These are phyloP conservation scores for Triplophysa rosa DNA, from an alignment of 2,113 vertebrate species.

Conservation along the genomic window DNA sequence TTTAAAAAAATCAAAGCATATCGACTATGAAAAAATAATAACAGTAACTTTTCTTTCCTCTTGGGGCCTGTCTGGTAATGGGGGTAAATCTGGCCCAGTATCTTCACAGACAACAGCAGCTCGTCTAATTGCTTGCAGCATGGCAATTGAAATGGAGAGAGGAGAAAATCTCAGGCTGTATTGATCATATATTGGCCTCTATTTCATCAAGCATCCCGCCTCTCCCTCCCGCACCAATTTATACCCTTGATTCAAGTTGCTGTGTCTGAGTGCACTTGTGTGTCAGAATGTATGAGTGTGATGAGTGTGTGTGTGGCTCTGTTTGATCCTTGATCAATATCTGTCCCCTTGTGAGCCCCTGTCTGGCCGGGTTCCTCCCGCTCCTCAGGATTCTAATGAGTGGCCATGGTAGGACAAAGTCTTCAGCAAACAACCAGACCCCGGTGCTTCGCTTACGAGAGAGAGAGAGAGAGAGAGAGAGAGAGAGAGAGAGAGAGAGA, in stretches of 20 bases:
- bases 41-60: conserved; percentile 38
- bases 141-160: conserved; percentile 74
- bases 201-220: conserved; percentile 68
- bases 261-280: conserved; percentile 54
- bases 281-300: conserved; percentile 41
- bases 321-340: conserved; percentile 70
- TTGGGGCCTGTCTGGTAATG: conserved; percentile 30
- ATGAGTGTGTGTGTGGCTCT: conserved; percentile 42
- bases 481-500: conserved; percentile 14
- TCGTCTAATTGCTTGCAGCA: conserved; percentile 75
- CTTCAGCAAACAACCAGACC: conserved; percentile 39
- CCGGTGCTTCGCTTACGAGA: conserved; percentile 28
- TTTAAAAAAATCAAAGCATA: conserved; percentile 45
- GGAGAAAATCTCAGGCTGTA: conserved; percentile 74
- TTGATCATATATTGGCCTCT: conserved; percentile 76
- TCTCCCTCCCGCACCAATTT: conserved; percentile 72
- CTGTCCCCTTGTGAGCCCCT: conserved; percentile 71
- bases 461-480: conserved; percentile 7
- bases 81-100: conserved; percentile 49
- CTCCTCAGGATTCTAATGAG: conserved; percentile 69
- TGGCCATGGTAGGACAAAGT: conserved; percentile 49
- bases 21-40: conserved; percentile 48
- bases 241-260: conserved; percentile 74
- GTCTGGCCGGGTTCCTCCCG: conserved; percentile 63
- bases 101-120: conserved; percentile 38